These are phyloP conservation scores for Trachelus iudaicus DNA, from an alignment of 2,888 invertebrate genomes.

Conservation along the genomic window DNA sequence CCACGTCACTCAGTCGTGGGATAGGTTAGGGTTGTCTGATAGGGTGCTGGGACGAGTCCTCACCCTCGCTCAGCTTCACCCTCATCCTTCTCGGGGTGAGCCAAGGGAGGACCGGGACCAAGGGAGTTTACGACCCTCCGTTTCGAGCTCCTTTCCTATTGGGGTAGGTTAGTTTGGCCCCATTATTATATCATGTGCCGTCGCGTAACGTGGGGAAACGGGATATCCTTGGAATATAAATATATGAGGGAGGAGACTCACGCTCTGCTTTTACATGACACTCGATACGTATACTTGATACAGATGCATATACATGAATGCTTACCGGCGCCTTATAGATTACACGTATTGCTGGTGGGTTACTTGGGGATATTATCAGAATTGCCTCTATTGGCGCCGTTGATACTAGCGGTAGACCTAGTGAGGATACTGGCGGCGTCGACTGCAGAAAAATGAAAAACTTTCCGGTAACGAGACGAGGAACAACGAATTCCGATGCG, in stretches of 20 bases:
- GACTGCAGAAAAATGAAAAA: neutral
- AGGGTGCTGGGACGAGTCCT: conserved; percentile 12
- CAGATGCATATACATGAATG: neutral
- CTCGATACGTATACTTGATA: neutral
- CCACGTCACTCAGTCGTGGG: conserved; percentile 44
- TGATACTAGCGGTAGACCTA: neutral
- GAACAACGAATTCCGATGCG: conserved; percentile 59
- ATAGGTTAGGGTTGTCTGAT: conserved; percentile 54
- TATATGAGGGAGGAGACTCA: neutral
- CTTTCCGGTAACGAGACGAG: conserved; percentile 54
- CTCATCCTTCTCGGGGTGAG: conserved; percentile 17
- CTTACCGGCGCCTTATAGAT: neutral
- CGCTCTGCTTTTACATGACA: neutral
- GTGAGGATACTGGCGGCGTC: neutral
- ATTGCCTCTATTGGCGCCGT: neutral
- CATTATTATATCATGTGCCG: conserved; percentile 46
- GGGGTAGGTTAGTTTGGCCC: conserved; percentile 36
- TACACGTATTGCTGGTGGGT: neutral
- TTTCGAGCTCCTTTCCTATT: conserved; percentile 11
- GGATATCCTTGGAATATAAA: neutral
- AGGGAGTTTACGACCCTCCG: conserved; percentile 53
- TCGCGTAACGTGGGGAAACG: neutral
- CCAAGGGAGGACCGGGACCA: conserved; percentile 26
- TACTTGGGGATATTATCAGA: neutral
- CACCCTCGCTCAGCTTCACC: conserved; percentile 18